These are phyloP conservation scores for Pelochelys cantorii DNA, from an alignment of 2,797 vertebrate species.

Conservation along the genomic window DNA sequence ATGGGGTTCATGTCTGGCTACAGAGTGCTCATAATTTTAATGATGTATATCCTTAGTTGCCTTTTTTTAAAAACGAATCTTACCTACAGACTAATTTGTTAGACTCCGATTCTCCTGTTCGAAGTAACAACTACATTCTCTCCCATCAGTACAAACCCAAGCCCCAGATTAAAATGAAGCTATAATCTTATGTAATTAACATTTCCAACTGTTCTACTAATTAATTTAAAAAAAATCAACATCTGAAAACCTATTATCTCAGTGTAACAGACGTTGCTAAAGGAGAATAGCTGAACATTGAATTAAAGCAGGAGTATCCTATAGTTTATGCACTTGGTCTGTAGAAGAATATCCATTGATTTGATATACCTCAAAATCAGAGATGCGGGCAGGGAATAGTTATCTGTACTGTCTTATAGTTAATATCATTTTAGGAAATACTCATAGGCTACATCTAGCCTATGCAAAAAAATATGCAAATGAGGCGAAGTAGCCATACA, in stretches of 20 bases:
- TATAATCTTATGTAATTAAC: slow-evolving; percentile 62
- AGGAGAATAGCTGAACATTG: slow-evolving; percentile 25
- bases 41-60: background rate
- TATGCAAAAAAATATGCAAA: no score
- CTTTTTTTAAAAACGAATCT: background rate
- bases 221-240: slow-evolving; percentile 30
- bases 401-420: background rate
- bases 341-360: background rate
- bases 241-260: slow-evolving; percentile 10
- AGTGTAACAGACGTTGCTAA: background rate
- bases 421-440: background rate
- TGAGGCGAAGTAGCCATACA: no score
- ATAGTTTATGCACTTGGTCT: background rate
- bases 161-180: slow-evolving; percentile 14
- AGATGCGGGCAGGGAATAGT: background rate
- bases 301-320: background rate
- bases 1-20: no score
- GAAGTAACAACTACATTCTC: background rate
- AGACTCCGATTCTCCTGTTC: background rate
- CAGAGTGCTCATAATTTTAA: background rate
- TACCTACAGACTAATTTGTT: background rate
- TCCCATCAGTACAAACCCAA: background rate
- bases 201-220: slow-evolving; percentile 45
- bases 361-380: background rate
- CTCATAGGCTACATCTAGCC: rapidly evolving